Evolutionary conservation across 2,797 vertebrate species (phyloP).

Genomic region (Epinephelus awoara): DNA sequence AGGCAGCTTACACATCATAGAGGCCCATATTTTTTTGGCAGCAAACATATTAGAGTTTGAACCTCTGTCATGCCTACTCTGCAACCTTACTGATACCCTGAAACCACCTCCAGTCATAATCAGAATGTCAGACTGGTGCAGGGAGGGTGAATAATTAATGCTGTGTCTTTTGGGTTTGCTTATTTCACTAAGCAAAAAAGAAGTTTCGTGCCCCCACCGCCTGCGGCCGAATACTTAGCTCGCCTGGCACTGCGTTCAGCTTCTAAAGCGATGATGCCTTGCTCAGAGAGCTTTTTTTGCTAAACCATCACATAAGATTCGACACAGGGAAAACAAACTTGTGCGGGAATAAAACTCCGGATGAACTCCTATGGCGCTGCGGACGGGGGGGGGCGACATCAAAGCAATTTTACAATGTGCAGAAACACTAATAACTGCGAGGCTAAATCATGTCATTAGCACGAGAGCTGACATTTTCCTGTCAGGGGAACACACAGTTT

Average conservation of each 20-base stretch:
- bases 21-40: conserved; percentile 69
- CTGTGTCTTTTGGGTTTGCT: conserved; percentile 76
- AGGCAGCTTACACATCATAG: conserved; percentile 63
- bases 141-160: conserved; percentile 82
- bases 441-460: conserved; percentile 61
- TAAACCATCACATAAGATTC: conserved; percentile 68
- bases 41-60: conserved; percentile 73
- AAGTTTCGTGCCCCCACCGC: conserved; percentile 71
- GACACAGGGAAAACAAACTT: conserved; percentile 72
- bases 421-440: conserved; percentile 49
- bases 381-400: conserved; percentile 55
- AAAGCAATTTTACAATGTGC: conserved; percentile 49
- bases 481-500: conserved; percentile 43
- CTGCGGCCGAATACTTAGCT: conserved; percentile 72
- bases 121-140: conserved; percentile 73
- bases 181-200: conserved; percentile 74
- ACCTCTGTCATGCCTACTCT: conserved; percentile 71
- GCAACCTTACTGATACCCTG: conserved; percentile 70
- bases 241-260: conserved; percentile 69
- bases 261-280: conserved; percentile 72
- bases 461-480: conserved; percentile 51
- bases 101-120: conserved; percentile 79
- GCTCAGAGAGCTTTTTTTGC: conserved; percentile 59
- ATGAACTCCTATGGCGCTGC: conserved; percentile 57
- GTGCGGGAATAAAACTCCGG: conserved; percentile 53